A percentile compares a stretch with the other conserved stretches of the same genome.
Evolutionary conservation across 2,888 invertebrate species (phyloP).

Genomic region (Penaeus monodon): DNA sequence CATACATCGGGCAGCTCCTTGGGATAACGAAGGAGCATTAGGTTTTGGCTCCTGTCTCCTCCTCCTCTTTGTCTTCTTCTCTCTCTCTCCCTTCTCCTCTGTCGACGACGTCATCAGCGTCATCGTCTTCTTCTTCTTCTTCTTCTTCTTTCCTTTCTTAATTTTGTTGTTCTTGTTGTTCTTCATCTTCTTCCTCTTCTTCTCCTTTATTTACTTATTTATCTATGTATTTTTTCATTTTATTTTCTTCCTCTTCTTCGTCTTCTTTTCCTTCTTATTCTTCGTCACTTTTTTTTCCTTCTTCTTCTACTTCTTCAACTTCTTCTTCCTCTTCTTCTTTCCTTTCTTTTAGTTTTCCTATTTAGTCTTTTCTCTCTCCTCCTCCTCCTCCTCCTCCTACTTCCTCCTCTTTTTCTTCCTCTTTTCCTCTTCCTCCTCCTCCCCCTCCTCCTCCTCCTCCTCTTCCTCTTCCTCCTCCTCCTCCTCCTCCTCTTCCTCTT

Average conservation of each 20-base stretch:
- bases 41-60: not conserved
- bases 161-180: not conserved
- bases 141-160: not conserved
- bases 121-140: not conserved
- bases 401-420: not conserved
- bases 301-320: not conserved
- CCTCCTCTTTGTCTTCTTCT: not conserved
- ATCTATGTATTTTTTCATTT: too few relatives aligned
- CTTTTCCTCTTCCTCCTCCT: not conserved
- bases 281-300: too few relatives aligned
- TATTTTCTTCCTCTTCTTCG: too few relatives aligned
- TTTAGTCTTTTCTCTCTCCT: not conserved
- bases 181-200: not conserved
- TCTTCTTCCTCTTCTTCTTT: not conserved
- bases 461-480: not conserved
- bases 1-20: too few relatives aligned
- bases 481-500: not conserved
- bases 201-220: not conserved
- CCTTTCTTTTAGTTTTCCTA: not conserved
- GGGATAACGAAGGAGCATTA: constrained; percentile 6
- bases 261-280: not conserved
- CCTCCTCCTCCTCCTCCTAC: not conserved
- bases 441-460: not conserved
- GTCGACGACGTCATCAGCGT: not conserved
- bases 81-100: not conserved